Evolutionary conservation across 2,888 invertebrate species (phyloP), one percentile per base, ranked within the genome.

Genomic region (Drosophila tripunctata): DNA sequence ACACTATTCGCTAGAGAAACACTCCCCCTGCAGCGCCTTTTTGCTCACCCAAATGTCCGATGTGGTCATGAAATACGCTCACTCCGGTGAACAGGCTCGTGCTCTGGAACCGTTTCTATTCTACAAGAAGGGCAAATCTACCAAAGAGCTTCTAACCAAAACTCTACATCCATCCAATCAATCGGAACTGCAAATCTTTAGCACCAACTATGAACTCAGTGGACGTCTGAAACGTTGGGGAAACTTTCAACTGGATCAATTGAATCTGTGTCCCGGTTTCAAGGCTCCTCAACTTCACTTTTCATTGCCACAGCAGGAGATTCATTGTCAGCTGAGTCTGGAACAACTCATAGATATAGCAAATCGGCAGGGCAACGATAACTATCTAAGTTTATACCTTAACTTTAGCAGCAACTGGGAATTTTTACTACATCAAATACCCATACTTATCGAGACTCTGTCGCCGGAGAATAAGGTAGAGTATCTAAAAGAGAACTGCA

Each of bases 1-100:
- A 5, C 90, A 93, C 60, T 94, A 92, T 78, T 90, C 92, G 12
- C 92, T 93, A 69, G 92, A 92, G 12, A 90, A 92, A 61, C 90
- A 91, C 57, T 92, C 92, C 4, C 92, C 93, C 0, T 93, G 93
- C 66, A 89, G 89, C 30, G 67, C 89, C 12, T 91, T 92, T 63
- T 64, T 90, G 54, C 76, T 90, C 3, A 80, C 88, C 24, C 91
- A 92, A 66, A 88, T 90, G 44, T 88, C 90, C 1, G 91, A 91
- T 78, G 77, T 84, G 43, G 75, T 83, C 31, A 79, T 89, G 54
- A 84, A 82, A 38, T 91, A 90, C 63, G 82, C 88, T n/a, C 82
- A 82, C 36, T 55, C 79, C n/a, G 88, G 83, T 5, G 90, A 90
- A 2, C 87, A 88, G 22, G 60, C 85, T 7, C 84, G 82, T 4